Percentiles rank a stretch among this genome's conserved stretches.
These are phyloP conservation scores for Metalampra italica DNA, from an alignment of 2,888 invertebrate genomes.

Conservation along the genomic window DNA sequence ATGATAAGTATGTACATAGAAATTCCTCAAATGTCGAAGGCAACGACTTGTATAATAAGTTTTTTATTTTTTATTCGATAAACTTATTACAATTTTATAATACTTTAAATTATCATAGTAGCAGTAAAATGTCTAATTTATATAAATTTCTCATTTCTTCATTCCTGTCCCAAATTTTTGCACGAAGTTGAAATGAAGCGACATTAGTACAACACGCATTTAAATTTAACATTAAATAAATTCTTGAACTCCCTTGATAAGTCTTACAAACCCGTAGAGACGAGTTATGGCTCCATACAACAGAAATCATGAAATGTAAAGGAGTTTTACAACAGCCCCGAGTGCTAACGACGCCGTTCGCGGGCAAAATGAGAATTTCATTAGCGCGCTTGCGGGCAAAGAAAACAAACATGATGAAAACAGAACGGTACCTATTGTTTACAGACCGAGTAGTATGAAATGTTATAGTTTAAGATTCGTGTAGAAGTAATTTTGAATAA, in stretches of 20 bases:
- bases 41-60: too few species aligned
- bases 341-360: conserved; percentile 24
- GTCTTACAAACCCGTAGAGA: not conserved
- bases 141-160: too few species aligned
- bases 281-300: conserved; percentile 6
- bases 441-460: not conserved
- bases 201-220: not conserved
- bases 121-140: too few species aligned
- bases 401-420: conserved; percentile 19
- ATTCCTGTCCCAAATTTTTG: too few species aligned
- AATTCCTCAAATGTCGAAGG: too few species aligned
- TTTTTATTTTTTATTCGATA: too few species aligned
- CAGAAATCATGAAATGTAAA: conserved; percentile 5
- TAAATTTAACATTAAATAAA: not conserved
- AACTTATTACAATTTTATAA: too few species aligned
- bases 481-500: not conserved
- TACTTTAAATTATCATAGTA: too few species aligned
- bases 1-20: too few species aligned
- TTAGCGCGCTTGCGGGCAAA: conserved; percentile 33
- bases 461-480: not conserved
- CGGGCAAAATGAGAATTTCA: conserved; percentile 27
- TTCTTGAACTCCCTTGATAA: not conserved
- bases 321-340: conserved; percentile 10
- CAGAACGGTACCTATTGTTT: not conserved
- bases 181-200: too few species aligned